phyloP scores from a whole-genome alignment of 2,113 vertebrate species.

The Esox niger region DNA sequence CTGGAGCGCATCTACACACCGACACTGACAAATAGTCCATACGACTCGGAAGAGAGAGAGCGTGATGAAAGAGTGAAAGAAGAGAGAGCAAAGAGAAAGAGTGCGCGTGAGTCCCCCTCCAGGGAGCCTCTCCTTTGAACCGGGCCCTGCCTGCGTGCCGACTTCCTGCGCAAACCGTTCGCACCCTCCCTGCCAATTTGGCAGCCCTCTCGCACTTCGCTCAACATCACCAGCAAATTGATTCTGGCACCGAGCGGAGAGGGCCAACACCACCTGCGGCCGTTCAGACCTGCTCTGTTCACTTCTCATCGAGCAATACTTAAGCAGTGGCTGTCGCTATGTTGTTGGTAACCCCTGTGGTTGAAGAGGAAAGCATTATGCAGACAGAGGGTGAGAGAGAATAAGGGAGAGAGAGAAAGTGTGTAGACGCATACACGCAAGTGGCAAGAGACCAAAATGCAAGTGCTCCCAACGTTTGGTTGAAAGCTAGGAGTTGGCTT shows the following conservation, averaged over 20 bases:
- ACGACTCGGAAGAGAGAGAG: not conserved
- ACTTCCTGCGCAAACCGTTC: conserved; percentile 13
- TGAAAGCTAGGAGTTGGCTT: too few species aligned
- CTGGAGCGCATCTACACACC: too few species aligned
- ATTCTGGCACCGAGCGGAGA: conserved; percentile 13
- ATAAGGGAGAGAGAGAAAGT: not conserved
- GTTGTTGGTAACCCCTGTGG: too few species aligned
- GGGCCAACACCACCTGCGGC: conserved; percentile 17
- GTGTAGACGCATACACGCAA: not conserved
- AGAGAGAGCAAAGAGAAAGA: not conserved
- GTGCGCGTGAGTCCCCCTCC: not conserved
- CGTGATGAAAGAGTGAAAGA: not conserved
- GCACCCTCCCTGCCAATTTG: conserved; percentile 22
- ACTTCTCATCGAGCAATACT: too few species aligned
- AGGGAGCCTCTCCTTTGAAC: conserved; percentile 8
- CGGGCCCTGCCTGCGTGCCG: not conserved
- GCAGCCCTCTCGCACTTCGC: conserved; percentile 11
- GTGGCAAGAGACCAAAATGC: too few species aligned
- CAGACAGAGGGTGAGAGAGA: too few species aligned
- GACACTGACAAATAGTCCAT: too few species aligned
- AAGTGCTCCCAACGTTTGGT: too few species aligned
- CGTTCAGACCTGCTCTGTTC: not conserved
- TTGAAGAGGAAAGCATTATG: too few species aligned
- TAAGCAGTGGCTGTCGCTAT: too few species aligned
- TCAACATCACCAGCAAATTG: conserved; percentile 16